Base-by-base conservation (phyloP, 2,888 invertebrate genomes). In the Leptodirus hochenwartii region DNA sequence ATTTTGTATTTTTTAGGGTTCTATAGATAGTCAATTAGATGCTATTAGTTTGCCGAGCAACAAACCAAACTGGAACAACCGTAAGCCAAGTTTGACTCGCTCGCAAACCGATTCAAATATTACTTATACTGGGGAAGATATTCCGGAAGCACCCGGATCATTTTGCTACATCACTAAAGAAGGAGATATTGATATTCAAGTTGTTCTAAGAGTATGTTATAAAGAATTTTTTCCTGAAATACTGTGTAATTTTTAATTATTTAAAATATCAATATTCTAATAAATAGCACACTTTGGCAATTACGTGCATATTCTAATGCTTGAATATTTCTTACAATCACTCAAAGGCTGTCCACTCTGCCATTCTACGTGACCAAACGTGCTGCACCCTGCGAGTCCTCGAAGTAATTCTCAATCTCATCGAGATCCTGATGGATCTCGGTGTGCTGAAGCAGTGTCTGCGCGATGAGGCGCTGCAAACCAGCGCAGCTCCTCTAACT, bases 51-150 rank as follows among this genome's bases (percentile, higher is more conserved):
- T 60, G 3, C 54, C 53, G 25, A 60, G 61, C 4, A 64, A 66
- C 47, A 72, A 72, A 45, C 66, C 66, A 34, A 63, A 64, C 26
- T 64, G 62, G 34, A 66, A 66, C 8, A 74, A 75, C 37, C 62
- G 76, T 29, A 76, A 77, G 49, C 64, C 75, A 1, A 73, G 76
- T 43, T 63, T 85, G 34, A 71, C 77, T 1, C 65, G 90, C 28
- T 90, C 88, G 0, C 84, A 85, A 47, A 90, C 90, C 0, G 90
- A 91, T 50, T 85, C 88, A 0, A 85, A 88, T 47, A 88, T 90
- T 31, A 80, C 81, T 4, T 88, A 88, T 47, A 69, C 76, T 0
- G 72, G 76, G 2, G 82, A 85, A 39, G 90, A 90, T 47, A 68
- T 81, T 34, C 75, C 79, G 2, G 88, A 90, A 56, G 87, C 85